Evolutionary conservation across 1,140 invertebrate species (phyloP).

Genomic region (Drosophila sproati): DNA sequence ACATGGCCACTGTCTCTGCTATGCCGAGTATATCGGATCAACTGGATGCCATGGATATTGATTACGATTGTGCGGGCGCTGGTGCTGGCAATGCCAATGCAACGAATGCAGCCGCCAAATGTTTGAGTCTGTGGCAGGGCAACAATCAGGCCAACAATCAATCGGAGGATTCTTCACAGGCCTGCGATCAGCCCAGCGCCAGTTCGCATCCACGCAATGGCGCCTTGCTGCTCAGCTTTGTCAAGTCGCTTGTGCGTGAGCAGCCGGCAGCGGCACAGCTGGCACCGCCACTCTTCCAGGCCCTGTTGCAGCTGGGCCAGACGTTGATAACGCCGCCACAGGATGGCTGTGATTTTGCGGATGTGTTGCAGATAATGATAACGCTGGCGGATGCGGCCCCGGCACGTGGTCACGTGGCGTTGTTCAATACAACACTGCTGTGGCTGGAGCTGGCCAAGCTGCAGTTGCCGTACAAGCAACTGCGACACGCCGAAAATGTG

Average conservation of each 20-base stretch:
- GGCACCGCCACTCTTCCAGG: slow-evolving; percentile 87
- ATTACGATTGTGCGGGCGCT: slow-evolving; percentile 63
- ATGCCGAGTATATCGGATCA: slow-evolving; percentile 84
- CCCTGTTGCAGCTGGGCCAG: slow-evolving; percentile 91
- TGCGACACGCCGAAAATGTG: slow-evolving; percentile 73
- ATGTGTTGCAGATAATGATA: slow-evolving; percentile 91
- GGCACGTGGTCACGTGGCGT: slow-evolving; percentile 90
- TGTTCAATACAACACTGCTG: slow-evolving; percentile 91
- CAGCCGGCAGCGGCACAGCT: slow-evolving; percentile 85
- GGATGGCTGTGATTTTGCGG: slow-evolving; percentile 91
- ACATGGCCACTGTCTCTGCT: slow-evolving; percentile 84
- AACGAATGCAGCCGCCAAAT: slow-evolving; percentile 76
- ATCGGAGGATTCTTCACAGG: slow-evolving; percentile 72
- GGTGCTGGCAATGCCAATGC: slow-evolving; percentile 70
- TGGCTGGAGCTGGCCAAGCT: slow-evolving; percentile 91
- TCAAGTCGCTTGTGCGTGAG: slow-evolving; percentile 91
- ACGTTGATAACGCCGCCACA: slow-evolving; percentile 88
- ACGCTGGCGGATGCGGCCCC: slow-evolving; percentile 93
- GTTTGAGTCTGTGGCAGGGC: slow-evolving; percentile 66
- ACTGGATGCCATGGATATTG: slow-evolving; percentile 84
- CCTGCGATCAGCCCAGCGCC: slow-evolving; percentile 49
- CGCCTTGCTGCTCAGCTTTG: slow-evolving; percentile 89
- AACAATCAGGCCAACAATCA: slow-evolving; percentile 58
- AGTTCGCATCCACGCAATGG: slow-evolving; percentile 87
- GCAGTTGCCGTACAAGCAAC: slow-evolving; percentile 86